Evolutionary conservation across 35 echinoderm and acorn worm species (phyloP).

Genomic region (Acanthaster planci): DNA sequence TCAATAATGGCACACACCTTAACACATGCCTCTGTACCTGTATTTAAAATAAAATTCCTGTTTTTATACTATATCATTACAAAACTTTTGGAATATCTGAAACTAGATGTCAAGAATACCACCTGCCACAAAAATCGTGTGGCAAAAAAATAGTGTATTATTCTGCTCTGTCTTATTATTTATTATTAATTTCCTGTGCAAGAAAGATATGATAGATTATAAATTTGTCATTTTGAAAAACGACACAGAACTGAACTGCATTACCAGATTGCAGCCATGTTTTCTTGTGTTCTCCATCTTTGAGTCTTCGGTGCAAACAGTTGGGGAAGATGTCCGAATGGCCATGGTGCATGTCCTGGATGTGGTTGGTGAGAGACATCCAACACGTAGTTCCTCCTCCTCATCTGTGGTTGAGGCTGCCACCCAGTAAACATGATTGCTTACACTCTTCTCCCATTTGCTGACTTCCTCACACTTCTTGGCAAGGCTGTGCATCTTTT

Average conservation of each 20-base stretch:
- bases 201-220: not conserved
- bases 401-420: conserved; percentile 57
- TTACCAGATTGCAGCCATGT: conserved; percentile 63
- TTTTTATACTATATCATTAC: conserved; percentile 41
- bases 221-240: too few relatives aligned
- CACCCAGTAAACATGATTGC: too few relatives aligned
- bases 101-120: conserved; percentile 38
- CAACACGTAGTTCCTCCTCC: conserved; percentile 23
- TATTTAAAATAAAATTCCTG: too few relatives aligned
- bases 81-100: not conserved
- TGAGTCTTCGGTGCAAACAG: too few relatives aligned
- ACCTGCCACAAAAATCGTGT: conserved; percentile 14
- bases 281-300: too few relatives aligned
- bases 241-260: conserved; percentile 17
- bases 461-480: conserved; percentile 45
- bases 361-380: conserved; percentile 54
- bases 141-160: not conserved
- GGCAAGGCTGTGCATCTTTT: conserved; percentile 49
- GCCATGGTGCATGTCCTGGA: conserved; percentile 50
- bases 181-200: not conserved
- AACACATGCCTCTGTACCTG: too few relatives aligned
- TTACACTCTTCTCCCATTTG: conserved; percentile 48
- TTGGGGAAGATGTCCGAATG: too few relatives aligned
- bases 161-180: accelerated
- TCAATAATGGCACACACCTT: too few relatives aligned